Evolutionary conservation across 2,888 invertebrate genomes (phyloP).

Genomic region (Lissocephala sabroskyi): DNA sequence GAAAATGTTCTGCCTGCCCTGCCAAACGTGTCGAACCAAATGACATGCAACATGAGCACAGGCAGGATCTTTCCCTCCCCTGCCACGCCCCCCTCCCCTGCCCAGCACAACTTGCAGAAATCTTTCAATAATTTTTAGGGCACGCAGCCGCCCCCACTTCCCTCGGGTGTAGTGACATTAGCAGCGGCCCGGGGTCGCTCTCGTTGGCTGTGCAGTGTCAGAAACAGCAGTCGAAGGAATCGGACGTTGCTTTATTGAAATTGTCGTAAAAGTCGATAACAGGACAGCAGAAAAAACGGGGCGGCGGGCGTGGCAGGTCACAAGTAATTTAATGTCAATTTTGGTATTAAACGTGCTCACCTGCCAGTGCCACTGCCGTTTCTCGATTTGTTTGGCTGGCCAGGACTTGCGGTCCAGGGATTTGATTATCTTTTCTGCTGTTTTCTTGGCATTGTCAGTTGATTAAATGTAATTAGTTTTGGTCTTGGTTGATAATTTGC

Average conservation of each 20-base stretch:
- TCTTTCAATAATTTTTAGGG: conserved; percentile 45
- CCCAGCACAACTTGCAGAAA: conserved; percentile 19
- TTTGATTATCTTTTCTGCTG: no score
- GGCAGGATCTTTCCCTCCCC: background rate
- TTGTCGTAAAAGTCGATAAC: conserved; percentile 66
- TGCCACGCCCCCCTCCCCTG: background rate
- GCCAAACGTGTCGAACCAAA: background rate
- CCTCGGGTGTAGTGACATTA: background rate
- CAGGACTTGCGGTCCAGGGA: no score
- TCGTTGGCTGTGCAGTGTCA: conserved; percentile 26
- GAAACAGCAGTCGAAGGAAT: conserved; percentile 14
- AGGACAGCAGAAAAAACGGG: conserved; percentile 17
- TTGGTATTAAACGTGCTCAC: conserved; percentile 54
- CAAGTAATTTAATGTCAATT: conserved; percentile 66
- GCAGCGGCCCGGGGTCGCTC: background rate
- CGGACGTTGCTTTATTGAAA: conserved; percentile 53
- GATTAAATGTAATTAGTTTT: no score
- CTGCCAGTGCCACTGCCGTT: no score
- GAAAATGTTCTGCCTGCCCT: conserved; percentile 3
- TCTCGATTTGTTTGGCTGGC: no score
- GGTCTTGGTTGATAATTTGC: no score
- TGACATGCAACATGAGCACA: conserved; percentile 1
- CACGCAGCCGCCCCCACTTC: conserved; percentile 10
- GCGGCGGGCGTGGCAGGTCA: conserved; percentile 38
- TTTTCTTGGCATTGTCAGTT: no score